Conservation (phyloP, 2,797 vertebrate genomes). For the Octomys mimax region DNA sequence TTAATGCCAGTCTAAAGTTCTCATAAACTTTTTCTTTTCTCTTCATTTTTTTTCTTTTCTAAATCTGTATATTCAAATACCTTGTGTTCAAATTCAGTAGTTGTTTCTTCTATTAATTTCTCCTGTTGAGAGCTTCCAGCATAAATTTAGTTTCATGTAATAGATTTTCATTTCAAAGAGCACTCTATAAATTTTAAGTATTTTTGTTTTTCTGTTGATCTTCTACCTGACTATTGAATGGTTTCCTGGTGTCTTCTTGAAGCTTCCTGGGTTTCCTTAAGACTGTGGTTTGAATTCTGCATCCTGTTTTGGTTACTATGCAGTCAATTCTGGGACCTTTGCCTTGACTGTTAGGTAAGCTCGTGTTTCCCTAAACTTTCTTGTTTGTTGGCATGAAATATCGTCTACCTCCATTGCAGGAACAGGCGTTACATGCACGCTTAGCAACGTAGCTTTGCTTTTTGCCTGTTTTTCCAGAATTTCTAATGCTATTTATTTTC, state of each 20-base stretch:
- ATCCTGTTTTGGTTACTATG: not conserved
- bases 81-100: not conserved
- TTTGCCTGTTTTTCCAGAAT: not conserved
- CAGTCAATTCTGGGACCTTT: not conserved
- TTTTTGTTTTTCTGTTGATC: not conserved
- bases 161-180: not conserved
- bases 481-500: not conserved
- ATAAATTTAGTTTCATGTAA: not conserved
- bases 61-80: not conserved
- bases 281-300: not conserved
- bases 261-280: not conserved
- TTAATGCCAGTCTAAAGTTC: not conserved
- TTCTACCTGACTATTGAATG: not conserved
- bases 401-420: not conserved
- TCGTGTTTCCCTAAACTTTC: not conserved
- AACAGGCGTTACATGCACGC: not conserved
- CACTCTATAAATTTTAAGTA: not conserved
- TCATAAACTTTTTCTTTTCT: not conserved
- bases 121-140: not conserved
- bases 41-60: not conserved
- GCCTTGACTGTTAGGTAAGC: not conserved
- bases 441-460: not conserved
- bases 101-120: not conserved
- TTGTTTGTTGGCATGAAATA: not conserved
- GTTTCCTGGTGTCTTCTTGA: not conserved